Base-by-base conservation (phyloP, 2,888 invertebrate species). In the Pilophorus perplexus region DNA sequence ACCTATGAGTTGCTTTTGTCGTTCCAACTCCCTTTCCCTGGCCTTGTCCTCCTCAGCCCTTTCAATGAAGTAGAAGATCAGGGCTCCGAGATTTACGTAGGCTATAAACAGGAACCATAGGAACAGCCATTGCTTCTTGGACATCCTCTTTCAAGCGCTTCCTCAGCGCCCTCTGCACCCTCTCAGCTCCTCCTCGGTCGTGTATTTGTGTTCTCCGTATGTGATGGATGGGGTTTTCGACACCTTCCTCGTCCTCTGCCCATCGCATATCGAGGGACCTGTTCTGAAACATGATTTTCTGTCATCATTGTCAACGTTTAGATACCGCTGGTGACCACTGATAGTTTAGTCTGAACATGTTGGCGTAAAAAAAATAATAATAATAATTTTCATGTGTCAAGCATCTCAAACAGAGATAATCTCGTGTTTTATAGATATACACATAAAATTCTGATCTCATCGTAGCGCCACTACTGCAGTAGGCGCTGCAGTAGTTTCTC, bases 51-150 rank as follows among this genome's bases (percentile, higher is more conserved):
- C 92, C 73, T 87, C 78, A 28, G 82, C 83, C 74, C 86, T 85
- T 79, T 93, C 91, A 73, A 91, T 86, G 74, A 86, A 84, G 79
- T 89, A 89, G 77, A 91, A 93, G 73, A 92, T 87, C 70, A 85
- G 86, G n/a, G 92, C 91, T 8, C 92, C 93, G 68, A 92, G 82
- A 73, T 90, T 79, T 71, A 90, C 79, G 75, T 90, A 90, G 68
- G 85, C 83, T 67, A 89, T 82, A 75, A 89, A 90, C 73, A 89
- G 82, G 72, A 86, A 81, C 72, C 89, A 80, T 79, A 90, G 81
- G 72, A 86, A 85, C 71, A 88, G 81, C 82, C 89, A 84, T 80
- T 90, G 87, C 81, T 85, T 88, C 76, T 87, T 87, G 77, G 88
- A 87, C 89, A 90, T 90, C 81, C 67, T 70, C 64, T 54, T 54